Evolutionary conservation across 2,113 vertebrate species (phyloP).

Genomic region (Paedocypris sp.): DNA sequence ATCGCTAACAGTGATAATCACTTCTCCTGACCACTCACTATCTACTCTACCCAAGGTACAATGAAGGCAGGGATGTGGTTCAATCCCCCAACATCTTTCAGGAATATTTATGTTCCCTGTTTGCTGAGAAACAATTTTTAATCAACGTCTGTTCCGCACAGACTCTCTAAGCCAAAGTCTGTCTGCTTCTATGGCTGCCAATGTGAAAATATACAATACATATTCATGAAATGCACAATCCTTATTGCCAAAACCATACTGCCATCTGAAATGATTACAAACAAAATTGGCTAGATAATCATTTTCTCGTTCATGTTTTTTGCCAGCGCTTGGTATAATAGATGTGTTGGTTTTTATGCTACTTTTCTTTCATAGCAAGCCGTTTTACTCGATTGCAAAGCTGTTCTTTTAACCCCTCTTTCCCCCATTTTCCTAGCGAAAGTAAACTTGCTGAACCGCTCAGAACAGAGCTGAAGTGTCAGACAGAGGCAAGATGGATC

Average conservation of each 20-base stretch:
- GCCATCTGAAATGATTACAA: background rate
- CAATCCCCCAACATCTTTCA: too few species aligned
- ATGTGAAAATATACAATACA: background rate
- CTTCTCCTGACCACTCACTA: background rate
- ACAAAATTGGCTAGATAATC: background rate
- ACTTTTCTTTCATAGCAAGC: background rate
- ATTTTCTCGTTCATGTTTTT: background rate
- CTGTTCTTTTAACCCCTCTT: background rate
- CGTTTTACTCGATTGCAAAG: background rate
- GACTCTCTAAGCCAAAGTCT: too few species aligned
- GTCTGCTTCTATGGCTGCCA: background rate
- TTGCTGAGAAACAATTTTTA: too few species aligned
- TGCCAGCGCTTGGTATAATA: too few species aligned
- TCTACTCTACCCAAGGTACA: too few species aligned
- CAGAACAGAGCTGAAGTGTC: constrained; percentile 18
- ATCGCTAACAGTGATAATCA: background rate
- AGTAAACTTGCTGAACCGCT: background rate
- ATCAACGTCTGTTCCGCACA: too few species aligned
- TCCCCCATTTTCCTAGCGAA: background rate
- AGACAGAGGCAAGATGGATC: constrained; percentile 16
- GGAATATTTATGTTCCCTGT: too few species aligned
- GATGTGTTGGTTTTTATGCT: too few species aligned
- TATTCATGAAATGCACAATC: background rate
- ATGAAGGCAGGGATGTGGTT: too few species aligned
- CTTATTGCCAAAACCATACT: background rate